A percentile compares a stretch with the other conserved stretches of the same genome.
phyloP scores from a whole-genome alignment of 2,797 vertebrate species.

The Telmatherina bonti region DNA sequence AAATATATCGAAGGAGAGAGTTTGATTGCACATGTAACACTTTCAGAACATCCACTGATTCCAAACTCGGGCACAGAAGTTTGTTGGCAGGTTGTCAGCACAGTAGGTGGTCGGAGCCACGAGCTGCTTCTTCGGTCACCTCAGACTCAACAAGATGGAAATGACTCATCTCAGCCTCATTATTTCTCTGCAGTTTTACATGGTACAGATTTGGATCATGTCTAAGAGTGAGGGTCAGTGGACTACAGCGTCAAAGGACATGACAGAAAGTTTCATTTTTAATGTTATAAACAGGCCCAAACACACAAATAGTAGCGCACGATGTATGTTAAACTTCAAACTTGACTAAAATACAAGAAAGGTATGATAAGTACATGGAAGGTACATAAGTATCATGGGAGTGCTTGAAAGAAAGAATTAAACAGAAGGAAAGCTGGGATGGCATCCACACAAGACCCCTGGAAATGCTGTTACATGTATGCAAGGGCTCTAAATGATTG shows the following conservation, averaged over 20 bases:
- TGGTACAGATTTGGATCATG: neutral
- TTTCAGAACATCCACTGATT: neutral
- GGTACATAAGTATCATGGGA: too few species aligned
- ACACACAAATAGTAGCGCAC: neutral
- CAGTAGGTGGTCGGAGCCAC: constrained; percentile 17
- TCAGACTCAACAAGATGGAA: constrained; percentile 6
- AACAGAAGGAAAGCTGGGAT: too few species aligned
- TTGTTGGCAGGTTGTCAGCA: neutral
- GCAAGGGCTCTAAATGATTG: too few species aligned
- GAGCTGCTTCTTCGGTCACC: too few species aligned
- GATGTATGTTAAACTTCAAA: neutral
- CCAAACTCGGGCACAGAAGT: neutral
- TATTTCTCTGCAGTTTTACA: neutral
- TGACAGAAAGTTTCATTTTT: neutral
- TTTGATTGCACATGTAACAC: neutral
- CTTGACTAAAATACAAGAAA: neutral
- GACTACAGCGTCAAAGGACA: neutral
- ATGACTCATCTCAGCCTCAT: constrained; percentile 16
- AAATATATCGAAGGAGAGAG: too few species aligned
- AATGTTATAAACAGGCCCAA: too few species aligned
- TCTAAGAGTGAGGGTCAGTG: neutral
- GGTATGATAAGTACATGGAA: too few species aligned
- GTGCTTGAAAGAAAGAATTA: too few species aligned
- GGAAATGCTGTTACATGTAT: too few species aligned
- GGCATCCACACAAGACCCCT: too few species aligned